phyloP scores from a whole-genome alignment of 2,113 vertebrate genomes.

The Lasiurus borealis region DNA sequence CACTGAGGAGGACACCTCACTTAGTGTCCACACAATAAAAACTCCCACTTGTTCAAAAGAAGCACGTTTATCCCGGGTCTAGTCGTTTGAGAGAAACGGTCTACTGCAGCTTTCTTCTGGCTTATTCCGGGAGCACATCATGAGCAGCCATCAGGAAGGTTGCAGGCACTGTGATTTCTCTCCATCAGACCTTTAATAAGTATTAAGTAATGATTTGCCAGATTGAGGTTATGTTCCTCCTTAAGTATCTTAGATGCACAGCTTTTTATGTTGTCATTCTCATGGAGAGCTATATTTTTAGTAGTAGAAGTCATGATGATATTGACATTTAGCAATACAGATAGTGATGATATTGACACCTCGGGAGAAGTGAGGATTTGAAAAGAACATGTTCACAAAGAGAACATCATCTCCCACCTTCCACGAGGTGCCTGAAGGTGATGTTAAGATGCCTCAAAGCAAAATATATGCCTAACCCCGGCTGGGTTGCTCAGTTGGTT shows the following conservation, averaged over 20 bases:
- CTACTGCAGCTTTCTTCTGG: background rate
- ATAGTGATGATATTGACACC: background rate
- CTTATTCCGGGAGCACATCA: background rate
- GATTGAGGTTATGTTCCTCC: background rate
- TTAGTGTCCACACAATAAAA: background rate
- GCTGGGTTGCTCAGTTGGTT: background rate
- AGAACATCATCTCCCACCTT: background rate
- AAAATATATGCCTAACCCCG: background rate
- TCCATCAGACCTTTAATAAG: background rate
- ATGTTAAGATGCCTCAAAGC: background rate
- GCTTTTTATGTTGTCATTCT: background rate
- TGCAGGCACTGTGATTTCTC: background rate
- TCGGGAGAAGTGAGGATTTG: background rate
- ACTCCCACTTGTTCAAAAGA: background rate
- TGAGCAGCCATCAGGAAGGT: too few relatives aligned
- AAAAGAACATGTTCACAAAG: background rate
- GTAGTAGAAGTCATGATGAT: background rate
- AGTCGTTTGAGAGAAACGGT: background rate
- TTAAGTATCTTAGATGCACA: background rate
- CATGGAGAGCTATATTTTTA: background rate
- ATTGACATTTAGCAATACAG: background rate
- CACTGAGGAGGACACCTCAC: background rate
- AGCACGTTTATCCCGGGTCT: rapidly evolving
- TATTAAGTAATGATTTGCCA: background rate
- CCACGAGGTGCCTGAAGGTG: background rate